These are phyloP conservation scores for Adelges cooleyi DNA, from an alignment of 1,140 invertebrate species.

Conservation along the genomic window DNA sequence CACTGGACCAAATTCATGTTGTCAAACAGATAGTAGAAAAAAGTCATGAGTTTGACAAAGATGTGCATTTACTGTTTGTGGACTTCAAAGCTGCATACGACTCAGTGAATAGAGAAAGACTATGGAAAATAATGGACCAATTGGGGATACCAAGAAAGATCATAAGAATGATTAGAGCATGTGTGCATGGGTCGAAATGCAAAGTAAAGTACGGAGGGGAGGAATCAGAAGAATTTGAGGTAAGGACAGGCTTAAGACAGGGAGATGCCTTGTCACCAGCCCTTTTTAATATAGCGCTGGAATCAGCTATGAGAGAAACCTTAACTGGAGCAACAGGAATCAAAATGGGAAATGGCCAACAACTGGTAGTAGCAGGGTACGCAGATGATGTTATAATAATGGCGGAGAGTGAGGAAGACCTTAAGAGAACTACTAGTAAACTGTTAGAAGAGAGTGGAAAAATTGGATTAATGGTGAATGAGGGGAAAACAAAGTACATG, in stretches of 20 bases:
- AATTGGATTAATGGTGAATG: background rate
- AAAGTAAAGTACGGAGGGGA: background rate
- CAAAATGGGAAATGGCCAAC: background rate
- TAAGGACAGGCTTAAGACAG: background rate
- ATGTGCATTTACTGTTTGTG: background rate
- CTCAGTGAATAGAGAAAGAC: background rate
- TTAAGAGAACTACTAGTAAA: background rate
- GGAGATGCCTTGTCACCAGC: background rate
- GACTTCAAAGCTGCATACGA: slow-evolving; percentile 10
- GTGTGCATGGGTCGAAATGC: background rate
- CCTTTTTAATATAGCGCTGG: background rate
- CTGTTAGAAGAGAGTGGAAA: background rate
- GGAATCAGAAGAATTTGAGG: background rate
- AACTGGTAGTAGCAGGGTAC: background rate
- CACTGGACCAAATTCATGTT: background rate
- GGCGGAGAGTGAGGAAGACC: background rate
- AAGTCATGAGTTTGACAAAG: background rate
- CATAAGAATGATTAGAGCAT: background rate
- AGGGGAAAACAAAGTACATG: background rate
- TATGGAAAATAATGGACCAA: background rate
- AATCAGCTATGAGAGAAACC: background rate
- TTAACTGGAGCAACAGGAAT: background rate
- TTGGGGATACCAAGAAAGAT: background rate
- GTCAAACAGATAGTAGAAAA: background rate
- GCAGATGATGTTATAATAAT: background rate